Base-by-base conservation (phyloP, 1,140 invertebrate genomes). In the Elysia chlorotica region DNA sequence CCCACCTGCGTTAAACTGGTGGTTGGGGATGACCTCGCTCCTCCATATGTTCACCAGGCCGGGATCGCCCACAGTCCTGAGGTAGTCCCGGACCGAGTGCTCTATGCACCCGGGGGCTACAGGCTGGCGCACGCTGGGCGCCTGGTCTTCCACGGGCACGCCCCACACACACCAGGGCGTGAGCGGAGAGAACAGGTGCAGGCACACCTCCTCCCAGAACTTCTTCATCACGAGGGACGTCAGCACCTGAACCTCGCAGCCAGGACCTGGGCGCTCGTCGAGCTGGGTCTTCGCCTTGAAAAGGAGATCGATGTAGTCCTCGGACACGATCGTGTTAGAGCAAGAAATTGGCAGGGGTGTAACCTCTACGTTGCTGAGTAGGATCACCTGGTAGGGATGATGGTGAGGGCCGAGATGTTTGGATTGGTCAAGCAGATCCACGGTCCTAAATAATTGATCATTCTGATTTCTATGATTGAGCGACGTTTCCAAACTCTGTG, bases 211-310 rank as follows among this genome's bases (percentile, higher is more conserved):
- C 30, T 71, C 69, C 69, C 69, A 71, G 59, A 31, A 71, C 28
- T 71, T 71, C 38, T 71, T 71, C 38, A 63, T 63, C 5, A 63
- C 48, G 30, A 61, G 19, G 2, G 48, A 41, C n/a, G 69, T 71
- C 4, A 71, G 36, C 10, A 71, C 5, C 0, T 62, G 2, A 23
- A 71, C 38, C 37, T 71, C 59, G 19, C 25, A 41, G 25, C 33
- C 23, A 14, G 21, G 14, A 21, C n/a, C 69, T n/a, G n/a, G n/a
- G n/a, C n/a, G n/a, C 3, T 62, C 59, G 23, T 71, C 69, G 5
- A 71, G 23, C 25, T 23, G 1, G n/a, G 1, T 21, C 59, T 71
- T 71, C 1, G 69, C 38, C 37, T 71, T 69, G 33, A 57, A 69
- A 17, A 57, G 31, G 3, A 57, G 33, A 53, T 69, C 67, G n/a